Evolutionary conservation across 2,888 invertebrate genomes (phyloP).

Genomic region (Temnothorax rugatulus): DNA sequence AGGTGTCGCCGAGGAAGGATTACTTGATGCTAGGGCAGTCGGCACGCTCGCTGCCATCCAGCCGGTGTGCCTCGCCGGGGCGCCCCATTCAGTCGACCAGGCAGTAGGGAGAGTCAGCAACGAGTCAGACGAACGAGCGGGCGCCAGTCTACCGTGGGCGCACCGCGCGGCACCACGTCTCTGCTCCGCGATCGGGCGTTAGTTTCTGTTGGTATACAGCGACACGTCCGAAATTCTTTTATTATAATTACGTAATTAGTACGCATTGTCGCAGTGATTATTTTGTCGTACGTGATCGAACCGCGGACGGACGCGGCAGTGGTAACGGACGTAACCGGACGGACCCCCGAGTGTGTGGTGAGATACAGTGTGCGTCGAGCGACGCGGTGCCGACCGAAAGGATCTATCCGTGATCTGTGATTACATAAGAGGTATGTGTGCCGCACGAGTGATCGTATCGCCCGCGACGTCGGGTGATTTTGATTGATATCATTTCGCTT

Average conservation of each 20-base stretch:
- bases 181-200: slow-evolving; percentile 51
- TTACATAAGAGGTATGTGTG: slow-evolving; percentile 36
- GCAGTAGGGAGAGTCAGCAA: slow-evolving; percentile 84
- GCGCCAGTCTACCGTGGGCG: slow-evolving; percentile 84
- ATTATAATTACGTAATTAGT: not conserved
- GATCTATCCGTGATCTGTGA: slow-evolving; percentile 51
- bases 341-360: slow-evolving; percentile 31
- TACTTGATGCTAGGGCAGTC: slow-evolving; percentile 24
- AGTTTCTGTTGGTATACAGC: not conserved
- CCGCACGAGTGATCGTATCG: slow-evolving; percentile 25
- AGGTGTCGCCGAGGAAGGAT: slow-evolving; percentile 36
- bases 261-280: slow-evolving; percentile 19
- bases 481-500: not conserved
- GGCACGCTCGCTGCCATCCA: slow-evolving; percentile 58
- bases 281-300: not conserved
- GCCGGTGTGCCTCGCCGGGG: slow-evolving; percentile 61
- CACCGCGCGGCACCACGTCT: slow-evolving; percentile 81
- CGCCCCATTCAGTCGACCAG: slow-evolving; percentile 62
- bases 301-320: not conserved
- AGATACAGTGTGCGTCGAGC: slow-evolving; percentile 31
- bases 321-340: not conserved
- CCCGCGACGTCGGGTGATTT: slow-evolving; percentile 6
- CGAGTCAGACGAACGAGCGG: slow-evolving; percentile 83
- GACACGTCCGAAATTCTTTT: not conserved
- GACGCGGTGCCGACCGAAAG: slow-evolving; percentile 26